phyloP scores from a whole-genome alignment of 1,140 invertebrate species.

The Drosophila pectinifera region DNA sequence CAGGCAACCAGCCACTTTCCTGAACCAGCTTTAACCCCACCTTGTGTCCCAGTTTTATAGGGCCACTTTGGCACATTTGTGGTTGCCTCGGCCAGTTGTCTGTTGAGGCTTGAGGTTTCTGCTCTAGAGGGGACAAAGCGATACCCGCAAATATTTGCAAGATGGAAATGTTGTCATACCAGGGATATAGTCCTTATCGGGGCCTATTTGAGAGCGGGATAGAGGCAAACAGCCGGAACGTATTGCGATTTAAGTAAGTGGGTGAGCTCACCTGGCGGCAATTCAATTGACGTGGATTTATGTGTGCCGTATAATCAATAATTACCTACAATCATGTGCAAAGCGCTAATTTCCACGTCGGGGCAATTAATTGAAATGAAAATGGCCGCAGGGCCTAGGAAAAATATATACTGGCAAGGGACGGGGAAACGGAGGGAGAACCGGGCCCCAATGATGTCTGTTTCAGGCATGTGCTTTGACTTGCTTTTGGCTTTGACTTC shows the following conservation, averaged over 20 bases:
- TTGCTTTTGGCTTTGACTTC: constrained; percentile 28
- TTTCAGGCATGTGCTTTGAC: constrained; percentile 54
- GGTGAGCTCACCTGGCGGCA: constrained; percentile 23
- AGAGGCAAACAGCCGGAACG: constrained; percentile 20
- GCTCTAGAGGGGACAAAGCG: constrained; percentile 13
- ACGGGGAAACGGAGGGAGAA: neutral
- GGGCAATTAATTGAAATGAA: constrained; percentile 70
- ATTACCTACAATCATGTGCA: constrained; percentile 61
- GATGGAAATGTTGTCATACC: constrained; percentile 38
- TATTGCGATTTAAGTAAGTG: constrained; percentile 38
- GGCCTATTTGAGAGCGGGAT: constrained; percentile 15
- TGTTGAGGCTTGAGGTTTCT: constrained; percentile 16
- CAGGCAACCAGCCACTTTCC: constrained; percentile 11
- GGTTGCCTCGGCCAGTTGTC: constrained; percentile 21
- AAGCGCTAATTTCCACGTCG: constrained; percentile 61
- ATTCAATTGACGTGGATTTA: constrained; percentile 60
- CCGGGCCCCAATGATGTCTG: constrained; percentile 25
- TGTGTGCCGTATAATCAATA: constrained; percentile 58
- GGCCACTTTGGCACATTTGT: constrained; percentile 50
- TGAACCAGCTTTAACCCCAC: constrained; percentile 5
- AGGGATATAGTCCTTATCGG: neutral
- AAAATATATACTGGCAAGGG: constrained; percentile 6
- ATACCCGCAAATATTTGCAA: constrained; percentile 38
- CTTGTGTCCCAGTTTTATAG: constrained; percentile 17
- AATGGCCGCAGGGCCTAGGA: constrained; percentile 32